Evolutionary conservation across 2,888 invertebrate species (phyloP).

Genomic region (Elaeidobius kamerunicus): DNA sequence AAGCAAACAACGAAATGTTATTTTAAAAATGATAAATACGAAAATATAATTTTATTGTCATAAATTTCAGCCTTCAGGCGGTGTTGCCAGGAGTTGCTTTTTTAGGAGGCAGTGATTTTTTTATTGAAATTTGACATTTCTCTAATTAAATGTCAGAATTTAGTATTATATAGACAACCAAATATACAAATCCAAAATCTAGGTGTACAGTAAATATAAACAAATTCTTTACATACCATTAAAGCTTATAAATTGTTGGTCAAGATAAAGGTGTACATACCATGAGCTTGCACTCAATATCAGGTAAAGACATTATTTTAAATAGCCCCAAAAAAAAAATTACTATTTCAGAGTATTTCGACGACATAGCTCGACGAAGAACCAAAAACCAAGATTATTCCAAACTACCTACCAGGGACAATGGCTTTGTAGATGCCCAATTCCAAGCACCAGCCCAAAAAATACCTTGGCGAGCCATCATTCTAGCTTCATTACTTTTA

Average conservation of each 20-base stretch:
- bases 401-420: constrained; percentile 53
- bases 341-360: constrained; percentile 50
- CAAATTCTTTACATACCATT: no score
- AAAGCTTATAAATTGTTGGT: no score
- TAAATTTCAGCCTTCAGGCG: no score
- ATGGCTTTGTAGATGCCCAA: constrained; percentile 69
- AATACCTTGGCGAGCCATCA: constrained; percentile 83
- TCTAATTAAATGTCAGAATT: no score
- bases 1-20: no score
- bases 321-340: background rate
- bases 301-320: constrained; percentile 37
- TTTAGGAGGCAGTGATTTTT: background rate
- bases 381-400: constrained; percentile 60
- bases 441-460: constrained; percentile 63
- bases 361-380: constrained; percentile 55
- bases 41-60: no score
- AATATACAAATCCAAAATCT: no score
- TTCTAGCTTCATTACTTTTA: constrained; percentile 72
- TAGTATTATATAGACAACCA: no score
- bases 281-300: constrained; percentile 44
- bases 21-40: no score
- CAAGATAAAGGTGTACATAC: background rate
- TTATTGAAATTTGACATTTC: no score
- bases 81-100: background rate
- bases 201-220: no score